Evolutionary conservation across 1,140 invertebrate species (phyloP).

Genomic region (Lerema accius): DNA sequence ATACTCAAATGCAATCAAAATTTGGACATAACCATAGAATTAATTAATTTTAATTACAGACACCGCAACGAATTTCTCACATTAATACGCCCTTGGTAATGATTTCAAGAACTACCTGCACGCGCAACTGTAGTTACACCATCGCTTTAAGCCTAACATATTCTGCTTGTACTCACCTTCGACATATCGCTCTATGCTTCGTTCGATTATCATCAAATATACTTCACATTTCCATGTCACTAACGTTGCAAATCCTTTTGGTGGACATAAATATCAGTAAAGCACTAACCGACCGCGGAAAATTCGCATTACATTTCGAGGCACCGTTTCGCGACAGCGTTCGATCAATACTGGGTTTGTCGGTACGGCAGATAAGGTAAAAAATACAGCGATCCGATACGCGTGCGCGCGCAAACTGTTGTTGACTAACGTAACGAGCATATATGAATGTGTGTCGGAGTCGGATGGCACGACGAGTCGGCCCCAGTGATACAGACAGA

Average conservation of each 20-base stretch:
- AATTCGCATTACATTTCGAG: conserved; percentile 67
- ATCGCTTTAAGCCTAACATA: conserved; percentile 37
- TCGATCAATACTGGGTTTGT: conserved; percentile 77
- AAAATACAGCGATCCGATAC: conserved; percentile 62
- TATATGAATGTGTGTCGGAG: conserved; percentile 56
- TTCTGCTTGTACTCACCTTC: conserved; percentile 59
- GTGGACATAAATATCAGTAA: conserved; percentile 36
- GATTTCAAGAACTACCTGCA: conserved; percentile 62
- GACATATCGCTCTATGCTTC: conserved; percentile 62
- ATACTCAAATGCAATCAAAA: neutral
- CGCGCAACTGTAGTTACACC: conserved; percentile 38
- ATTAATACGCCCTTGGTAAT: conserved; percentile 61
- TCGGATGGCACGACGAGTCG: conserved; percentile 43
- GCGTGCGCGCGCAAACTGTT: conserved; percentile 76
- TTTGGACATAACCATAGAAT: conserved; percentile 1
- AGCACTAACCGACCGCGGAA: conserved; percentile 55
- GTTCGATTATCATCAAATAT: conserved; percentile 42
- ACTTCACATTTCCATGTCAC: conserved; percentile 53
- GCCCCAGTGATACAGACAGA: conserved; percentile 31
- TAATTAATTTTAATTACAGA: neutral
- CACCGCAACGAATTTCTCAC: conserved; percentile 5
- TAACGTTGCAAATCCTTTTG: conserved; percentile 34
- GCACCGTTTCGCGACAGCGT: conserved; percentile 71
- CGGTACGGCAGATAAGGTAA: conserved; percentile 69
- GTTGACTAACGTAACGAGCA: conserved; percentile 72